Conservation (phyloP, 2,888 invertebrate species). For the Globia sparganii region DNA sequence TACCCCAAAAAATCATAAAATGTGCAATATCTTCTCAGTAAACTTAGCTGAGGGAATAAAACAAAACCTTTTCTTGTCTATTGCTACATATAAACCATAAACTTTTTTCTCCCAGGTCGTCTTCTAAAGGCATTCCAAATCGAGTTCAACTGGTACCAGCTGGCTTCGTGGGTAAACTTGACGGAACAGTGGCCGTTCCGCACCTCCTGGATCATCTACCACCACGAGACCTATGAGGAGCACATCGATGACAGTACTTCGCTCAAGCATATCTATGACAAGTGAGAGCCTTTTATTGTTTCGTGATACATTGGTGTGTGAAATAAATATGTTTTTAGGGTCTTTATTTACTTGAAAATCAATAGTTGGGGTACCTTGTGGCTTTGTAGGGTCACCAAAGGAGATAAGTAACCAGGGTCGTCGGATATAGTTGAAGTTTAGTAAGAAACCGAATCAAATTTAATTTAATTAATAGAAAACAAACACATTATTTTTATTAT, state of each 20-base stretch:
- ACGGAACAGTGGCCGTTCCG: constrained; percentile 99
- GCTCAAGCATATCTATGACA: constrained; percentile 97
- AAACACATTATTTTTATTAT: too few relatives aligned
- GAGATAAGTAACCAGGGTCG: too few relatives aligned
- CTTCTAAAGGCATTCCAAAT: constrained; percentile 99
- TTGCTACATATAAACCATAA: not conserved
- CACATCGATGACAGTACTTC: constrained; percentile 96
- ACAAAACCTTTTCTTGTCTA: not conserved
- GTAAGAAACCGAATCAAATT: too few relatives aligned
- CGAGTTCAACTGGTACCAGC: constrained; percentile 99
- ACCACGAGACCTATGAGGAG: constrained; percentile 97
- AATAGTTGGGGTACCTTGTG: not conserved
- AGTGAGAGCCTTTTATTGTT: constrained; percentile 90
- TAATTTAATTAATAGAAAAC: too few relatives aligned
- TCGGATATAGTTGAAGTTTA: too few relatives aligned
- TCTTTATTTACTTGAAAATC: not conserved
- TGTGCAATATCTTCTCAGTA: not conserved
- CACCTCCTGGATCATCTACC: constrained; percentile 99
- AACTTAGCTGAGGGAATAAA: not conserved
- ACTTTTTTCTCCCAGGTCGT: constrained; percentile 91
- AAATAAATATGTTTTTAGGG: not conserved
- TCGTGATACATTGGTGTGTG: not conserved
- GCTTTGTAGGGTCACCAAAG: too few relatives aligned
- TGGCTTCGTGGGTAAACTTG: constrained; percentile 99
- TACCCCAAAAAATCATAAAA: not conserved